phyloP scores from a whole-genome alignment of 2,797 vertebrate species.

The Peromyscus nudipes region DNA sequence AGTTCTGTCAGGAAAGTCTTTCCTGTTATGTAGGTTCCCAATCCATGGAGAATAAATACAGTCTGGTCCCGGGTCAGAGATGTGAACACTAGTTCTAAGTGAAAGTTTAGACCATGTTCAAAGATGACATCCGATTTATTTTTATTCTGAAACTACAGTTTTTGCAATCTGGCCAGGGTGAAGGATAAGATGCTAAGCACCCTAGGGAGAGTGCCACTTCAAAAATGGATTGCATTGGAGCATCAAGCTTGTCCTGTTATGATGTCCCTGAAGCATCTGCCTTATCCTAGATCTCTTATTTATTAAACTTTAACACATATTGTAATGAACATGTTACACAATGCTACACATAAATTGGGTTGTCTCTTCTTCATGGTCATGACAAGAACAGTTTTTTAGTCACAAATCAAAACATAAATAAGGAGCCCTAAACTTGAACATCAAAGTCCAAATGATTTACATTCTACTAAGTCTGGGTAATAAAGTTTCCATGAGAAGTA shows the following conservation, averaged over 20 bases:
- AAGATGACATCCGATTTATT: neutral
- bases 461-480: conserved; percentile 9
- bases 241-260: neutral
- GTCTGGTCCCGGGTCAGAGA: neutral
- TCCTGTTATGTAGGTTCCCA: neutral
- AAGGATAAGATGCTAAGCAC: neutral
- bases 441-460: conserved; percentile 50
- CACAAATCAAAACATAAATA: conserved; percentile 41
- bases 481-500: neutral
- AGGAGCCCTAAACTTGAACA: conserved; percentile 8
- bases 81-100: neutral
- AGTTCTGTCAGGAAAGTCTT: neutral
- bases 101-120: neutral
- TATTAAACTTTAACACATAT: conserved; percentile 55
- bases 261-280: conserved; percentile 22
- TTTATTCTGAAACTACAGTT: neutral
- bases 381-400: neutral
- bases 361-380: neutral
- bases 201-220: neutral
- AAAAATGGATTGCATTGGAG: neutral
- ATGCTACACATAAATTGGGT: neutral
- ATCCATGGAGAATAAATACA: neutral
- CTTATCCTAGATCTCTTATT: conserved; percentile 53
- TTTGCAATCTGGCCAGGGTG: neutral
- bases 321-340: conserved; percentile 63